Evolutionary conservation across 2,888 invertebrate species (phyloP), one percentile per base, ranked within the genome.

Genomic region (Oithona nana): DNA sequence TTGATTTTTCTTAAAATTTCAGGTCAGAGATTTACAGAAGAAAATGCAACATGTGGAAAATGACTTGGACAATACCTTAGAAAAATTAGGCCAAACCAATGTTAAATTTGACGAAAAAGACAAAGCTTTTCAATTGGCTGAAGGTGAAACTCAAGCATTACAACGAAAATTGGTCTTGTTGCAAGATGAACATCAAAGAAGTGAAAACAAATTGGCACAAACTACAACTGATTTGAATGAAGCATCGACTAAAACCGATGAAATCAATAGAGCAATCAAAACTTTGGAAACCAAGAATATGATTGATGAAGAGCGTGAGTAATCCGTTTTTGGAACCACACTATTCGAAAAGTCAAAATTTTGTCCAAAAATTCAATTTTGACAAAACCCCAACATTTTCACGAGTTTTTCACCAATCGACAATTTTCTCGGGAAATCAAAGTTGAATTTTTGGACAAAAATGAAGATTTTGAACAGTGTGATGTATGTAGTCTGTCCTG

Each of bases 31-130:
- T 56, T 83, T 97, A 70, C 97, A 98, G 78, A 98, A 98, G 83
- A 97, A 95, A 82, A 94, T 95, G 82, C 92, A 94, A 79, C 87
- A 89, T 74, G 88, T 95, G 77, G 97, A 98, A 77, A 94, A 95
- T 74, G 97, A 97, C 72, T 84, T 97, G 72, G 97, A 98, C 78
- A 88, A 88, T 79, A 93, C 92, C 70, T 93, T 97, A 78, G 97
- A 97, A 77, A 86, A 84, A 67, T 84, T 97, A 69, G 85, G 86
- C 78, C 86, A 88, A 75, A 94, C 94, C 76, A 90, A 89, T 76
- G 83, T 84, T 76, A 93, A 94, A 78, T 83, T 98, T 68, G 98
- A 98, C 75, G 93, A 93, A 78, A 94, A 95, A 78, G 94, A 98
- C 77, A 98, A 98, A 80, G 84, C 87, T 71, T 81, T 92, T 67